Evolutionary conservation across 2,797 vertebrate species (phyloP), one percentile per base, ranked within the genome.

Genomic region (Alosa sapidissima): DNA sequence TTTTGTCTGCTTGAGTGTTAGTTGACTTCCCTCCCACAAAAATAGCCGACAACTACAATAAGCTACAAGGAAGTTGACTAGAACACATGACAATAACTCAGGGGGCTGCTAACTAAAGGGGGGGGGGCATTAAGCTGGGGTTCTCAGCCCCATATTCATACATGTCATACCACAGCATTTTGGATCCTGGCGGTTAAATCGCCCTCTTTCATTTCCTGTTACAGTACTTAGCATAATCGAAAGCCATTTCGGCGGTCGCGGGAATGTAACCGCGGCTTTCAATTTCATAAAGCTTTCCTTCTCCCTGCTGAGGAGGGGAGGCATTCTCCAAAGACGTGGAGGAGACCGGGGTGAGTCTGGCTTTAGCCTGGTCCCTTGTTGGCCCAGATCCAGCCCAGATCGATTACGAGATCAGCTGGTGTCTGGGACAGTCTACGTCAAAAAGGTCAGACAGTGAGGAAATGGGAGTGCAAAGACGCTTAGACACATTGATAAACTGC

Each of bases 1-100:
- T 87, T 88, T 89, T 89, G 87, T 88, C 83, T 84, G 83, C 85
- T 83, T 82, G 86, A 86, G 88, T 87, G 88, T 88, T 55, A 78
- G 88, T 86, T 84, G 83, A 85, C 60, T 82, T 82, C 84, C 36
- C 60, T 28, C 60, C 60, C 65, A 52, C 47, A 86, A 84, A 81
- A 86, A 88, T 65, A 65, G 84, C 84, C 82, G 81, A 84, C 65
- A 86, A 81, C 78, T 81, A 72, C 65, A 45, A 78, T 52, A 72
- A 83, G 85, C 84, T 86, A 14, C 84, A 89, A 82, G 72, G 33
- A 87, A 89, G 87, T 85, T 86, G 81, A 87, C 33, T 16, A 72
- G 60, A 84, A 81, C 87, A 84, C 78, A 86, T 68, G 85, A 89
- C 82, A 85, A 87, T 81, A 49, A 88, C 85, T 87, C 58, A 85